Conservation (phyloP, 2,797 vertebrate species). For the Orientallactaga sibirica region DNA sequence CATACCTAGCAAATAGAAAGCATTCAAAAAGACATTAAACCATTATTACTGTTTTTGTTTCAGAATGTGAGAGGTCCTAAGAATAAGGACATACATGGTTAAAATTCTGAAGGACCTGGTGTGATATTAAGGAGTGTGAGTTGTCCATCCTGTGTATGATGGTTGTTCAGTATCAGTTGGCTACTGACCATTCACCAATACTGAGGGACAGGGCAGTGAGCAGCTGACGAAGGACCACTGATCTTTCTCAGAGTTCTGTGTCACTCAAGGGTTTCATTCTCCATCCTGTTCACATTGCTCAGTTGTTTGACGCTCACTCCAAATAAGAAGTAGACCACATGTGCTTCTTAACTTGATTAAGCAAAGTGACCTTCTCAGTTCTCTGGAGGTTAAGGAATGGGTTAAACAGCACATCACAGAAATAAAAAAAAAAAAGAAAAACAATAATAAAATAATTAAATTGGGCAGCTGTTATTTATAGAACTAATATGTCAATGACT, state of each 20-base stretch:
- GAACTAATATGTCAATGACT: neutral
- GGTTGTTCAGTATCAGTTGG: conserved; percentile 63
- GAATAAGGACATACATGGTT: neutral
- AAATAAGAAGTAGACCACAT: conserved; percentile 8
- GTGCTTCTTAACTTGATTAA: conserved; percentile 43
- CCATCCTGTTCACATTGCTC: neutral
- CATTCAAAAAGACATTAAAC: conserved; percentile 33
- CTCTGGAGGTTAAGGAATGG: conserved; percentile 12
- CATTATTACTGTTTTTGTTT: conserved; percentile 50
- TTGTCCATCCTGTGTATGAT: neutral
- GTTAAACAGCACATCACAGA: conserved; percentile 55
- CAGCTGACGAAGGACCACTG: conserved; percentile 33
- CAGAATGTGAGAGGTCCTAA: neutral
- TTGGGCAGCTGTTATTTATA: conserved; percentile 58
- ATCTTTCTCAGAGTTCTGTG: conserved; percentile 24
- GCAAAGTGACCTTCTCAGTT: neutral
- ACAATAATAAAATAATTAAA: conserved; percentile 49
- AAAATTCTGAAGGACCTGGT: conserved; percentile 39
- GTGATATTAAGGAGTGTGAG: conserved; percentile 20
- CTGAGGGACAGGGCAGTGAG: neutral
- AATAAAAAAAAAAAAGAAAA: conserved; percentile 35
- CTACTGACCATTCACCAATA: neutral
- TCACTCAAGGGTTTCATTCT: conserved; percentile 22
- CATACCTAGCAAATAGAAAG: neutral
- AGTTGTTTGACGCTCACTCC: conserved; percentile 39